phyloP scores from a whole-genome alignment of 2,888 invertebrate species.

The Napeogenes inachia region DNA sequence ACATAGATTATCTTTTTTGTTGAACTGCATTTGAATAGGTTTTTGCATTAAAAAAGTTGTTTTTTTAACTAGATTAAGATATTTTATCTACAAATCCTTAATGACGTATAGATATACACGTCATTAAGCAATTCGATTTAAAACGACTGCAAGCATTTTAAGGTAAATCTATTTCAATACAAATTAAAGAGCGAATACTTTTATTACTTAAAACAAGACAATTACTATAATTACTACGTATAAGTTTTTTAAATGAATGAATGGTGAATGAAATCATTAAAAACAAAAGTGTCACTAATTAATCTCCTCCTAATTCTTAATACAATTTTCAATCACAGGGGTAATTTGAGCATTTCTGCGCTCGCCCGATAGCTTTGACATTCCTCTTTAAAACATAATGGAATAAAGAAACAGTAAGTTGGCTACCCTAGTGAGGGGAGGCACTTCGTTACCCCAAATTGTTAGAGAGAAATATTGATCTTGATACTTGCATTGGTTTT shows the following conservation, averaged over 20 bases:
- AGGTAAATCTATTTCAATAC: no score
- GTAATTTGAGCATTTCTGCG: conserved; percentile 46
- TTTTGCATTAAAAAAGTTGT: not conserved
- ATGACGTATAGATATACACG: no score
- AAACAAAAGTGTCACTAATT: conserved; percentile 18
- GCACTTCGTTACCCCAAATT: conserved; percentile 57
- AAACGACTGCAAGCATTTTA: no score
- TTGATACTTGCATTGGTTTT: conserved; percentile 12
- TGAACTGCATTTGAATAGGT: not conserved
- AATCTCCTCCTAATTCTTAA: conserved; percentile 16
- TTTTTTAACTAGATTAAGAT: no score
- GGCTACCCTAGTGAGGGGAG: conserved; percentile 60
- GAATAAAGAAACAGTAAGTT: conserved; percentile 76
- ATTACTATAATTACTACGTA: conserved; percentile 4
- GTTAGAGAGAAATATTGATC: conserved; percentile 21
- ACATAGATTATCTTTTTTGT: conserved; percentile 13
- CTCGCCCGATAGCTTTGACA: conserved; percentile 69
- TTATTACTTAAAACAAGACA: no score
- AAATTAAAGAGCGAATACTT: no score
- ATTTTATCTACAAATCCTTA: no score
- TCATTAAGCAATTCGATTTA: no score
- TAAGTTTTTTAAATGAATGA: conserved; percentile 7
- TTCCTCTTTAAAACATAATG: conserved; percentile 75
- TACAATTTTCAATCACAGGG: conserved; percentile 13
- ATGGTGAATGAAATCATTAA: conserved; percentile 12